A percentile compares a stretch with the other conserved stretches of the same genome.
Evolutionary conservation across 1,140 invertebrate species (phyloP).

Genomic region (Pseudomyrmex pallidus): DNA sequence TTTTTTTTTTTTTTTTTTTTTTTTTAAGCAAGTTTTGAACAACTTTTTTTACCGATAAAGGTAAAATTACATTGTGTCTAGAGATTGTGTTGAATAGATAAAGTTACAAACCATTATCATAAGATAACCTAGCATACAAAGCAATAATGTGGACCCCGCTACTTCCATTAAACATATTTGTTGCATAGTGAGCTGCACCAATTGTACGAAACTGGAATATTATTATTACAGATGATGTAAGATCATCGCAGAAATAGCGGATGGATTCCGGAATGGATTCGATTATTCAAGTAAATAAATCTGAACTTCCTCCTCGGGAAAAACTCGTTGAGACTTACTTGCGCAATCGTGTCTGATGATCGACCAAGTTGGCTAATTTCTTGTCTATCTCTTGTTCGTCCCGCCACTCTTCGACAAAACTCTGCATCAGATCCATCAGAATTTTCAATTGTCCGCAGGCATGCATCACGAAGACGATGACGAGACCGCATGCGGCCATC

Average conservation of each 20-base stretch:
- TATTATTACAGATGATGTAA: no score
- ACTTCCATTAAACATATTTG: conserved; percentile 69
- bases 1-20: no score
- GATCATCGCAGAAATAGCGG: neutral
- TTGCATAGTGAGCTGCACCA: conserved; percentile 43
- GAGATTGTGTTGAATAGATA: neutral
- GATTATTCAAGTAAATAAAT: neutral
- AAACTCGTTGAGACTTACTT: neutral
- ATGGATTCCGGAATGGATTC: neutral
- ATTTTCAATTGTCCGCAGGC: conserved; percentile 68
- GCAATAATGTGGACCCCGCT: conserved; percentile 56
- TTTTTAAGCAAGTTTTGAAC: neutral
- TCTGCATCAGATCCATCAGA: conserved; percentile 29
- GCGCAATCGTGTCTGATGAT: conserved; percentile 33
- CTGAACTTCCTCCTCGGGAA: no score
- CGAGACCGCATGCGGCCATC: conserved; percentile 57
- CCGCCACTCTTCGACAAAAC: neutral
- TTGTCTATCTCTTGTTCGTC: neutral
- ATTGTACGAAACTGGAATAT: conserved; percentile 54
- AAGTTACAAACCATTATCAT: conserved; percentile 45
- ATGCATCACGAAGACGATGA: conserved; percentile 63
- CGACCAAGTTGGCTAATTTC: neutral
- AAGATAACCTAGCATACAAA: conserved; percentile 69
- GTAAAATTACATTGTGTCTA: no score
- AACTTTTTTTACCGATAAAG: neutral